These are phyloP conservation scores for Podocnemis expansa DNA, from an alignment of 2,113 vertebrate species.

Conservation along the genomic window DNA sequence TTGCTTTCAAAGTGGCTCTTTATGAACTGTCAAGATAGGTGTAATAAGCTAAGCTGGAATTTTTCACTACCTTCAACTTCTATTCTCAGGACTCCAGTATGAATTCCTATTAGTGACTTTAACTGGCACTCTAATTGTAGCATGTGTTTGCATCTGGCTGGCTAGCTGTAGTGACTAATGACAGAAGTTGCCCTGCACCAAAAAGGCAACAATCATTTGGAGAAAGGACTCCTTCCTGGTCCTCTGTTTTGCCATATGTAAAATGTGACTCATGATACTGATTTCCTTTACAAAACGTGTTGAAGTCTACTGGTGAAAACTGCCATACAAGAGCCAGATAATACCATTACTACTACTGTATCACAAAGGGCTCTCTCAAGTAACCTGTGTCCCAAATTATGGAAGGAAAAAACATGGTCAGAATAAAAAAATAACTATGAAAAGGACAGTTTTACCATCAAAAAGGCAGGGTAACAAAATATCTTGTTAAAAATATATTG, in stretches of 20 bases:
- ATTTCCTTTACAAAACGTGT: no score
- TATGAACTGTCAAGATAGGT: not conserved
- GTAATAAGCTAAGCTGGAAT: not conserved
- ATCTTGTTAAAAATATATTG: not conserved
- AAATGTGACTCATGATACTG: not conserved
- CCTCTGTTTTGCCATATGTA: not conserved
- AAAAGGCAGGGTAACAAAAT: not conserved
- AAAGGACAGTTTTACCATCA: not conserved
- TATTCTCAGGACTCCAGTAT: not conserved
- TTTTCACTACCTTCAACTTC: not conserved
- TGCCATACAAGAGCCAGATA: no score
- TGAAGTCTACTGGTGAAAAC: no score
- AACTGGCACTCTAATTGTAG: not conserved
- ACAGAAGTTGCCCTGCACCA: not conserved
- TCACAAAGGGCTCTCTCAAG: not conserved
- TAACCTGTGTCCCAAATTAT: not conserved
- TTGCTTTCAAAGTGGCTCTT: conserved; percentile 1
- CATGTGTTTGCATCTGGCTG: not conserved
- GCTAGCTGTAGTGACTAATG: not conserved
- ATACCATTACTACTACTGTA: not conserved
- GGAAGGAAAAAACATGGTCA: not conserved
- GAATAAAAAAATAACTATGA: not conserved
- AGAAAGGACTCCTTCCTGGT: not conserved
- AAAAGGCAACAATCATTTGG: not conserved
- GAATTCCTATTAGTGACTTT: not conserved